Percentiles rank a stretch among this genome's conserved stretches.
These are phyloP conservation scores for Protomyctophum bolini DNA, from an alignment of 2,113 vertebrate genomes.

Conservation along the genomic window DNA sequence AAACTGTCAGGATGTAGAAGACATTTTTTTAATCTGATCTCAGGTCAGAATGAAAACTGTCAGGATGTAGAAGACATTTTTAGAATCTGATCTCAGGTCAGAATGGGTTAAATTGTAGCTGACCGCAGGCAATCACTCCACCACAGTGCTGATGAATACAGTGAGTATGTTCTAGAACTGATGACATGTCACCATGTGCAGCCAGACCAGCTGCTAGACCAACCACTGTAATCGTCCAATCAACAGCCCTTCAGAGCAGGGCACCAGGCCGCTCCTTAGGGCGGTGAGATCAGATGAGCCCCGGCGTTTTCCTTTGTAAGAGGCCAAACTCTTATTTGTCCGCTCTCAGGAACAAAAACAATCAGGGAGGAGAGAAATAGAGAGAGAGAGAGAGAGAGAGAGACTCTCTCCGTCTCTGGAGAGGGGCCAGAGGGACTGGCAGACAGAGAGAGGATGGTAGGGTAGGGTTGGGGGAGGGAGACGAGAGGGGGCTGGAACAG, in stretches of 20 bases:
- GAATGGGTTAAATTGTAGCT: constrained; percentile 24
- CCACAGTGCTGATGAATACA: constrained; percentile 24
- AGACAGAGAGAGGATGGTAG: constrained; percentile 15
- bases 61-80: no score
- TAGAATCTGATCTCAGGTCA: no score
- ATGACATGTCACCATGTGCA: constrained; percentile 53
- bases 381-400: background rate
- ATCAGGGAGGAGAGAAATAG: constrained; percentile 55
- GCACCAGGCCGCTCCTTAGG: constrained; percentile 64
- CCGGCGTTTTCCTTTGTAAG: constrained; percentile 70
- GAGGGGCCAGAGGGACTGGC: constrained; percentile 56
- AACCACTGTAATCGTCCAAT: constrained; percentile 79
- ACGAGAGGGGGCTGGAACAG: constrained; percentile 56
- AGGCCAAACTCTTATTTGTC: constrained; percentile 72
- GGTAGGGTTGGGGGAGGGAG: constrained; percentile 2
- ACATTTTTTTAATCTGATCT: no score
- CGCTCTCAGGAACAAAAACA: constrained; percentile 74
- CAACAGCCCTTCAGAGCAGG: constrained; percentile 71
- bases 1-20: no score
- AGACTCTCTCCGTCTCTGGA: constrained; percentile 60
- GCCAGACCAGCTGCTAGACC: constrained; percentile 52
- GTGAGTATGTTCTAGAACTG: constrained; percentile 22
- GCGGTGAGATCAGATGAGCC: constrained; percentile 74
- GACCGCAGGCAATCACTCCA: constrained; percentile 44
- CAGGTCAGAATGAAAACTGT: no score